Evolutionary conservation across 2,888 invertebrate genomes (phyloP).

Genomic region (Lepidonotus clava): DNA sequence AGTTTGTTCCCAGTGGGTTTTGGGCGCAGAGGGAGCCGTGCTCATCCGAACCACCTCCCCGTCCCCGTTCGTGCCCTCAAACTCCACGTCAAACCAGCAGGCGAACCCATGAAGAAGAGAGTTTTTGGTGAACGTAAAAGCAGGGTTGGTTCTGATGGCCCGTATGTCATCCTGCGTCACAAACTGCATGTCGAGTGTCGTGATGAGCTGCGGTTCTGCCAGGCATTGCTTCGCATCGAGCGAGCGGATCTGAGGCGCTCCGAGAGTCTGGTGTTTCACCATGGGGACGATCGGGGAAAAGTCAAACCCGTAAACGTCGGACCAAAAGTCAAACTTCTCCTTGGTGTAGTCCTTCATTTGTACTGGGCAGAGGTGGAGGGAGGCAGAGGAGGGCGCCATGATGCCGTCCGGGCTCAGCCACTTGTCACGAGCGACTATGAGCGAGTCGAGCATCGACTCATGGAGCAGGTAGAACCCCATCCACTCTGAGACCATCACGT

Average conservation of each 20-base stretch:
- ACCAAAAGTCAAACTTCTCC: constrained; percentile 76
- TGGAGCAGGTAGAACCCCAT: constrained; percentile 80
- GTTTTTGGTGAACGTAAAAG: constrained; percentile 69
- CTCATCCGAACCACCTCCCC: constrained; percentile 84
- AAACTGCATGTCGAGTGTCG: constrained; percentile 72
- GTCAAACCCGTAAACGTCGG: constrained; percentile 78
- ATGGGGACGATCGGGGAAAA: constrained; percentile 72
- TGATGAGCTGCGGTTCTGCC: constrained; percentile 69
- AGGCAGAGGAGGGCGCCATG: constrained; percentile 75
- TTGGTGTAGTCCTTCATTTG: constrained; percentile 72
- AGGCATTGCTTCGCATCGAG: constrained; percentile 69
- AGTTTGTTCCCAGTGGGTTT: constrained; percentile 98
- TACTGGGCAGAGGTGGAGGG: constrained; percentile 74
- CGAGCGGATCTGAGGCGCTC: constrained; percentile 66
- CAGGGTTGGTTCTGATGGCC: constrained; percentile 63
- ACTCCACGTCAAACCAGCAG: constrained; percentile 78
- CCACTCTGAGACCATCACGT: constrained; percentile 80
- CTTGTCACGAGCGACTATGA: constrained; percentile 76
- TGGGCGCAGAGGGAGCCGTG: constrained; percentile 87
- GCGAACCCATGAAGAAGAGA: constrained; percentile 77
- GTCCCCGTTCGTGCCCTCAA: constrained; percentile 63
- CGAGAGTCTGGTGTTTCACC: constrained; percentile 65
- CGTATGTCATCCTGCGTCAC: constrained; percentile 70
- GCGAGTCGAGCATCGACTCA: constrained; percentile 79
- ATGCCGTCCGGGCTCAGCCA: constrained; percentile 74